Conservation (phyloP, 92 coral and sea anemone genomes). For the Phenganax stokvisi region DNA sequence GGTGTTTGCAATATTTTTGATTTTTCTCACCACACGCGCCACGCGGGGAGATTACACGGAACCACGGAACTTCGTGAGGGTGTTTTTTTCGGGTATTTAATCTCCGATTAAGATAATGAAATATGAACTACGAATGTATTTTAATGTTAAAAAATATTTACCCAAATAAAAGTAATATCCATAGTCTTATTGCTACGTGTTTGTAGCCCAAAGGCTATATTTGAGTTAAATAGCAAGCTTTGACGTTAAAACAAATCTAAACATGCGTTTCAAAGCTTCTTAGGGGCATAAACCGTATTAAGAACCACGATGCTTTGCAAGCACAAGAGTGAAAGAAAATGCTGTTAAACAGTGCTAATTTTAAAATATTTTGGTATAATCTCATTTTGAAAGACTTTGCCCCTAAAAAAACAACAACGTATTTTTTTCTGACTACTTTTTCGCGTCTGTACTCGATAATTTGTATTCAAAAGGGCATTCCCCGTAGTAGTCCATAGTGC, state of each 20-base stretch:
- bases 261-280: not conserved
- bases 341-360: not conserved
- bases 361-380: not conserved
- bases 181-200: not conserved
- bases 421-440: no score
- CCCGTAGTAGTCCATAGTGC: conserved; percentile 30
- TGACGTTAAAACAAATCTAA: not conserved
- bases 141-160: not conserved
- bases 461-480: not conserved
- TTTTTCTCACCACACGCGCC: conserved; percentile 37
- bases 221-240: not conserved
- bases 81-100: not conserved
- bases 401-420: not conserved
- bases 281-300: not conserved
- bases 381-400: not conserved
- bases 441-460: no score
- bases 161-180: no score
- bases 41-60: conserved; percentile 7
- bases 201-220: not conserved
- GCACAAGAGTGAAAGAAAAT: not conserved
- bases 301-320: conserved; percentile 31
- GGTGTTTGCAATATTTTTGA: conserved; percentile 32
- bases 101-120: not conserved
- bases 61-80: not conserved
- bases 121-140: not conserved